A percentile compares a stretch with the other conserved stretches of the same genome.
Conservation (phyloP, 2,113 vertebrate species). For the Nothoprocta pentlandii region DNA sequence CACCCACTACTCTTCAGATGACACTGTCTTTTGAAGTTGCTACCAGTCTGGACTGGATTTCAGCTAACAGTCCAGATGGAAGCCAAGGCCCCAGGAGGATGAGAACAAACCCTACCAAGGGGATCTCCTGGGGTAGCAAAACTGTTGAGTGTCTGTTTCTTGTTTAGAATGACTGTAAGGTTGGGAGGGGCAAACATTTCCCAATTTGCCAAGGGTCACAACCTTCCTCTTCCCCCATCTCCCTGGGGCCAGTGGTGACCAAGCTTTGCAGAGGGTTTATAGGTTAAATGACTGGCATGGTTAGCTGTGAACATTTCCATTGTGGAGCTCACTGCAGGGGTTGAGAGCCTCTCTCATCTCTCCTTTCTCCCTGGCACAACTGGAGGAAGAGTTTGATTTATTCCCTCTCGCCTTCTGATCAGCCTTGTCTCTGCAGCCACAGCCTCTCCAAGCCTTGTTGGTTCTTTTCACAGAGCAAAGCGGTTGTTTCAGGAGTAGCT, state of each 20-base stretch:
- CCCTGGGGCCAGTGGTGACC: not conserved
- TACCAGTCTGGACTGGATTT: conserved; percentile 61
- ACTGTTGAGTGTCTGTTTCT: conserved; percentile 59
- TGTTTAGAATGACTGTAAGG: conserved; percentile 45
- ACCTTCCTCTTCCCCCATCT: conserved; percentile 43
- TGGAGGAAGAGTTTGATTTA: conserved; percentile 53
- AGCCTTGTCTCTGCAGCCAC: not conserved
- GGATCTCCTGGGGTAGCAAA: conserved; percentile 34
- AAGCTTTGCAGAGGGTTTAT: conserved; percentile 3
- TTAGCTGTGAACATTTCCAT: conserved; percentile 59
- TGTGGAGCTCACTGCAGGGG: conserved; percentile 45
- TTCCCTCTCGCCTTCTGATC: conserved; percentile 20
- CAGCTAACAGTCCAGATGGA: conserved; percentile 53
- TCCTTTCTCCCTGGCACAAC: conserved; percentile 55
- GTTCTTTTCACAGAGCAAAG: not conserved
- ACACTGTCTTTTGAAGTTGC: conserved; percentile 56
- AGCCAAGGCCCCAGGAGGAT: conserved; percentile 59
- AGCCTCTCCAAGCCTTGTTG: not conserved
- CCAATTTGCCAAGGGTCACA: conserved; percentile 51
- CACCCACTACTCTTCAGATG: conserved; percentile 60
- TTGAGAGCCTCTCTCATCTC: not conserved
- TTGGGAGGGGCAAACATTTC: conserved; percentile 45
- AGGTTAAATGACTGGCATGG: conserved; percentile 29
- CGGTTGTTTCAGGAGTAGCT: not conserved
- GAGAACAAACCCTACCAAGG: conserved; percentile 47